These are phyloP conservation scores for Prietella phreatophila DNA, from an alignment of 2,113 vertebrate genomes.

Conservation along the genomic window DNA sequence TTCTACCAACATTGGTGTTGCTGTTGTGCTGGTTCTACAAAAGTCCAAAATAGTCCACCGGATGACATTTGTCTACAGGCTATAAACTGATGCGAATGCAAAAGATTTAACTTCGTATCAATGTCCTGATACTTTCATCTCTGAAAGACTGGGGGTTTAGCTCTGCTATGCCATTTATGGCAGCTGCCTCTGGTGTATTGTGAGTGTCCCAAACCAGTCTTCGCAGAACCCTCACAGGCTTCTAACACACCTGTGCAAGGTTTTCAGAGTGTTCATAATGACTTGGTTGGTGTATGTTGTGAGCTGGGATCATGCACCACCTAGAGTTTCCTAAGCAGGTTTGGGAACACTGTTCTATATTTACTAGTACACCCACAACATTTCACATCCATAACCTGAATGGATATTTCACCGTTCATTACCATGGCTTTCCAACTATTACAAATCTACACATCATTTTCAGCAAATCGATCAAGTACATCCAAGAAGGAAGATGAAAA, in stretches of 20 bases:
- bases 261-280: not conserved
- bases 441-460: not conserved
- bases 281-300: not conserved
- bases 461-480: not conserved
- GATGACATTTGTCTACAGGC: not conserved
- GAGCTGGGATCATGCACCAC: not conserved
- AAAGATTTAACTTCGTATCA: not conserved
- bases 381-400: not conserved
- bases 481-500: not conserved
- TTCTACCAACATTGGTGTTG: not conserved
- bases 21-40: not conserved
- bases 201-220: not conserved
- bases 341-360: not conserved
- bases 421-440: not conserved
- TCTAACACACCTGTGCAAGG: not conserved
- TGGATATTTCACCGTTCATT: not conserved
- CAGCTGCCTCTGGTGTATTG: not conserved
- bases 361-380: not conserved
- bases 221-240: not conserved
- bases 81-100: not conserved
- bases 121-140: not conserved
- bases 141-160: not conserved
- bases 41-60: not conserved
- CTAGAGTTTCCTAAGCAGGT: not conserved
- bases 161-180: not conserved